phyloP scores from a whole-genome alignment of 1,140 invertebrate species.

The Propsilocerus akamusi region DNA sequence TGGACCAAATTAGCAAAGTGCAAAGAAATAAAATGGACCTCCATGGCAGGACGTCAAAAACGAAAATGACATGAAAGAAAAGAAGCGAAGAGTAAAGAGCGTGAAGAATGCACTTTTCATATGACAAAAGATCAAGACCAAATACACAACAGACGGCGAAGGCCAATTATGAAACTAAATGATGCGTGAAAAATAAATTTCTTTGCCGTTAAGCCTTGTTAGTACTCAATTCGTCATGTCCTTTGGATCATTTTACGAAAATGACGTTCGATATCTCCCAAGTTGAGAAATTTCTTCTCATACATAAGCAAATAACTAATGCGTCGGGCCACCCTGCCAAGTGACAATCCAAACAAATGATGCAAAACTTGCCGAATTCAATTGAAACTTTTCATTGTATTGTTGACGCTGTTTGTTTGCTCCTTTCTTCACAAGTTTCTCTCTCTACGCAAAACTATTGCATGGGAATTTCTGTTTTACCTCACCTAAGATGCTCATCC shows the following conservation, averaged over 20 bases:
- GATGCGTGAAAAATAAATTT: not conserved
- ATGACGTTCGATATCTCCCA: not conserved
- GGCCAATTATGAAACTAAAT: not conserved
- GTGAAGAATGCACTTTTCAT: not conserved
- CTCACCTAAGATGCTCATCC: no score
- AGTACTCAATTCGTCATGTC: conserved; percentile 3
- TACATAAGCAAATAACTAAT: not conserved
- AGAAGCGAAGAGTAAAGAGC: not conserved
- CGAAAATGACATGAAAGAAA: not conserved
- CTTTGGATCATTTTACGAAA: not conserved
- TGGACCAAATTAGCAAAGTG: not conserved
- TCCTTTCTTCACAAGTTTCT: no score
- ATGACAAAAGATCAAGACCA: not conserved
- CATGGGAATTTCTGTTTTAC: no score
- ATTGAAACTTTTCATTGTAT: not conserved
- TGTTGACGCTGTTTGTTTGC: no score
- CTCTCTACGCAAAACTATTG: no score
- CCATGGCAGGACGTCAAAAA: not conserved
- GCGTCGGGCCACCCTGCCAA: no score
- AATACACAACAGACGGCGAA: not conserved
- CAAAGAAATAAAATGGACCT: not conserved
- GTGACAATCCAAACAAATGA: not conserved
- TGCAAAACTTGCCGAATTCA: not conserved
- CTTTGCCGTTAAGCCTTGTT: conserved; percentile 1
- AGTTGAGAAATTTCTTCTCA: not conserved